These are phyloP conservation scores for Etia nguti DNA, from an alignment of 2,113 vertebrate species.

Conservation along the genomic window DNA sequence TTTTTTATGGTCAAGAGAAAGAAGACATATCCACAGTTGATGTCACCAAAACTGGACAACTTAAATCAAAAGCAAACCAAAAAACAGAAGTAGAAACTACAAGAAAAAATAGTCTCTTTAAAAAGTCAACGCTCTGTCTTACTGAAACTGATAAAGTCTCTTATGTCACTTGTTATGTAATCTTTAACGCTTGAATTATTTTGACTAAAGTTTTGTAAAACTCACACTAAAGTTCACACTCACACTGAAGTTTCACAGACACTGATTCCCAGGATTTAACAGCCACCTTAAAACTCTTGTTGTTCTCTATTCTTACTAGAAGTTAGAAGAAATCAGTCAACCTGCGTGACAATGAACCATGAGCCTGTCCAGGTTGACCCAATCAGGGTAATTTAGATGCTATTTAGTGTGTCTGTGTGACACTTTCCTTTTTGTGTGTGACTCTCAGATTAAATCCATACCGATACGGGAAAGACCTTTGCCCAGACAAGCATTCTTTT, in stretches of 20 bases:
- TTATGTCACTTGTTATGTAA: neutral
- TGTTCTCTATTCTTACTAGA: neutral
- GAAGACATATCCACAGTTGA: neutral
- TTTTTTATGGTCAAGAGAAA: neutral
- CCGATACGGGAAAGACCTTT: accelerated
- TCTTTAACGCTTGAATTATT: neutral
- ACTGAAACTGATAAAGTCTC: accelerated
- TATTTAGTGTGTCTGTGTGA: neutral
- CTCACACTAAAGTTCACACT: neutral
- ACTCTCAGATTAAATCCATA: neutral
- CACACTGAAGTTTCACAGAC: neutral
- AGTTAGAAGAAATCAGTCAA: neutral
- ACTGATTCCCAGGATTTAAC: neutral
- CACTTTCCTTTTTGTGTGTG: neutral
- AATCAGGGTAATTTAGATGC: neutral
- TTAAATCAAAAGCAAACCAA: neutral
- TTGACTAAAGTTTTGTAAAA: accelerated
- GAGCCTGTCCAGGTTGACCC: neutral
- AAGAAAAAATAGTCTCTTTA: neutral
- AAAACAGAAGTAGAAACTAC: neutral
- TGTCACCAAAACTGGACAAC: neutral
- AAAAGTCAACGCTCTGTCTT: neutral
- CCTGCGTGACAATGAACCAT: neutral
- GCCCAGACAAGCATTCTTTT: accelerated
- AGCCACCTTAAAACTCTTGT: neutral